Base-by-base conservation (phyloP, 2,888 invertebrate species). In the Ptilodon capucinus region DNA sequence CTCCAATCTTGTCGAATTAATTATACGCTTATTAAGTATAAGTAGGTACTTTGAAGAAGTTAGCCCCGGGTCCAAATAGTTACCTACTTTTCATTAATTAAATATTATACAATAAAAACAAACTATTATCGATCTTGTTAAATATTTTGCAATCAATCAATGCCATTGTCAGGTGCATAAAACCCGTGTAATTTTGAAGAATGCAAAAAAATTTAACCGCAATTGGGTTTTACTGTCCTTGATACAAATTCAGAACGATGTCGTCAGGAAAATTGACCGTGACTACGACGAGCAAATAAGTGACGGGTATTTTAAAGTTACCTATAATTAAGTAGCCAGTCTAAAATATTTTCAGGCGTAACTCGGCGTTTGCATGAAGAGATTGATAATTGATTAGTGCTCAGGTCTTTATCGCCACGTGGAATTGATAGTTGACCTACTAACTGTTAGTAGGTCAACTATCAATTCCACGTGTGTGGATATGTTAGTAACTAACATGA, bases 121-220 rank as follows among this genome's bases (percentile, higher is more conserved):
- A 58, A 50, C 43, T 54, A 51, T 62, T 58, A 44, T 58, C 54
- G 44, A 41, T 57, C 48, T 67, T 67, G 59, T 48, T 45, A 54
- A 58, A 51, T 55, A 32, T 60, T 60, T 64, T 59, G 64, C 67
- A 74, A 68, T 60, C 57, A 57, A 56, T 69, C 77, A 77, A 72
- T 76, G 74, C 71, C 76, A 77, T 60, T 76, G 73, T 64, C 71
- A 76, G 53, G 39, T 48, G 50, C 50, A 42, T 51, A 64, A 74
- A 76, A 65, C 50, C 52, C 57, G 54, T 57, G 57, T 64, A 58
- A 59, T 62, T 61, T 53, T 44, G 40, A 57, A 54, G 54, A 60
- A 60, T 60, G 54, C 42, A 64, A 62, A 61, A 51, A 65, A 57
- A 50, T 47, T 43, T 14, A 35, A 18, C 18, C 50, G 42, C 19